These are phyloP conservation scores for Rousettus madagascariensis DNA, from an alignment of 2,797 vertebrate species.

Conservation along the genomic window DNA sequence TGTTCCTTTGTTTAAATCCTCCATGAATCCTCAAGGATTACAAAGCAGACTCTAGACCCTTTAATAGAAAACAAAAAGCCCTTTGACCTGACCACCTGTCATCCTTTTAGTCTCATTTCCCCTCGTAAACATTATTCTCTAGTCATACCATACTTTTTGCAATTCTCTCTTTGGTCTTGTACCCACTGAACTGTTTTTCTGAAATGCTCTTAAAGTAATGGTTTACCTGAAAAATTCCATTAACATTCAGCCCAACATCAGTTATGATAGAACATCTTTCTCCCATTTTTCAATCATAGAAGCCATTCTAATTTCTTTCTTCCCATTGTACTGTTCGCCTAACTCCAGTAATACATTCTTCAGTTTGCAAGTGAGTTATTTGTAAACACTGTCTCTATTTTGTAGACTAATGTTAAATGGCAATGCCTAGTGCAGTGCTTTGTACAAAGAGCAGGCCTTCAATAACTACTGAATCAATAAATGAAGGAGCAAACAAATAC, in stretches of 20 bases:
- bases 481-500: neutral
- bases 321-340: neutral
- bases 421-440: neutral
- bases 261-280: neutral
- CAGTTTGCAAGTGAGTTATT: neutral
- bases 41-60: neutral
- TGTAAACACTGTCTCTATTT: neutral
- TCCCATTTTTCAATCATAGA: neutral
- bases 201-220: neutral
- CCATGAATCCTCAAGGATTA: neutral
- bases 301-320: neutral
- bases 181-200: neutral
- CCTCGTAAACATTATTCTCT: neutral
- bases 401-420: neutral
- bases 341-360: neutral
- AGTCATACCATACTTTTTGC: neutral
- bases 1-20: neutral
- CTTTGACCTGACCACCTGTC: neutral
- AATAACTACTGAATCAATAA: constrained; percentile 14
- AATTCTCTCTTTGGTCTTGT: neutral
- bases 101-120: neutral
- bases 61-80: neutral
- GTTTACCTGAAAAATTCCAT: neutral
- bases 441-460: neutral
- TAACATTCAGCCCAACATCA: neutral